Conservation (phyloP, 2,888 invertebrate species). For the Pinctada fucata region DNA sequence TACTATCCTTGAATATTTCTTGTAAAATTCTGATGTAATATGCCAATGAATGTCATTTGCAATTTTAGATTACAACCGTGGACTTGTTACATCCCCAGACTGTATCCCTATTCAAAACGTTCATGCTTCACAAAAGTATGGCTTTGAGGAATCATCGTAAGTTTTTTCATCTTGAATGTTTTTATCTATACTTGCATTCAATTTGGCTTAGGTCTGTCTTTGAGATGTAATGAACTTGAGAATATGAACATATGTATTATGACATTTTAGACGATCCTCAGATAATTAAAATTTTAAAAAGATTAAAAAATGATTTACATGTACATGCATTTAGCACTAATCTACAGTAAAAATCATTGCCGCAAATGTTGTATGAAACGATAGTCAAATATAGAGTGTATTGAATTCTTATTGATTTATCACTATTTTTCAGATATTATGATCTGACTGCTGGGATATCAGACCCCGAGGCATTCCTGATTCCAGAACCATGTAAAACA, state of each 20-base stretch:
- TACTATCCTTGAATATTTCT: no score
- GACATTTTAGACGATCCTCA: no score
- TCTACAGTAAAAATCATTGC: no score
- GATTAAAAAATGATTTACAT: no score
- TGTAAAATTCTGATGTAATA: no score
- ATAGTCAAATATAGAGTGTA: no score
- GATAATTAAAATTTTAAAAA: no score
- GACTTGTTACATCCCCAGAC: constrained; percentile 24
- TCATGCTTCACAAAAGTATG: constrained; percentile 3
- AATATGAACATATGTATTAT: no score
- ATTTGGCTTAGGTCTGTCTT: not conserved
- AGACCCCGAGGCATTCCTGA: constrained; percentile 50
- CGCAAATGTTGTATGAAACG: no score
- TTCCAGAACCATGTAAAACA: constrained; percentile 43
- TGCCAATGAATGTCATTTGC: no score
- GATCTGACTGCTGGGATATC: constrained; percentile 46
- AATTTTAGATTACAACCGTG: not conserved
- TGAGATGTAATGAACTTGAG: not conserved
- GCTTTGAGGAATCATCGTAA: constrained; percentile 22
- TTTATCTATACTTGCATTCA: not conserved
- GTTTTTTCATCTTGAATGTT: not conserved
- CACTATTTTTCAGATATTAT: constrained; percentile 43
- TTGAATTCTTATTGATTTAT: no score
- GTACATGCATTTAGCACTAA: no score
- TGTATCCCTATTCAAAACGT: constrained; percentile 13